Base-by-base conservation (phyloP, 2,888 invertebrate species). In the Leucophenga montana region DNA sequence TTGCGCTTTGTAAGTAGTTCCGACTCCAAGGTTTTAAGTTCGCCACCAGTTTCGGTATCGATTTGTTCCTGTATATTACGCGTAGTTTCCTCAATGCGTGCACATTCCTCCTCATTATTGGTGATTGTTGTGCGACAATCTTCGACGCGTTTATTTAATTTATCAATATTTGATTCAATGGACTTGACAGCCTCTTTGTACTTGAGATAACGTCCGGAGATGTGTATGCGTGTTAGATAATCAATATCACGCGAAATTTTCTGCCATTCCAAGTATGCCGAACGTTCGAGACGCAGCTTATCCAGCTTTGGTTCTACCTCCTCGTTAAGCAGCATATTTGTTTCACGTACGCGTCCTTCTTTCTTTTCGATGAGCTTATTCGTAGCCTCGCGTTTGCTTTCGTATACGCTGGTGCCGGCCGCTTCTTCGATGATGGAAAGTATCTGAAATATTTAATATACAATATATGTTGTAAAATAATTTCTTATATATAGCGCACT, bases 391-490 rank as follows among this genome's bases (percentile, higher is more conserved):
- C 96, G 95, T 88, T 99, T 99, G 0, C 93, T 92, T 88, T 99
- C 98, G 87, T 99, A 99, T 93, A 98, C 94, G 81, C 95, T 93
- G 0, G 99, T 99, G 1, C 99, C 99, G 0, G 98, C 98, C 8
- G 99, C 98, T 90, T 99, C 99, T 90, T 99, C 99, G 69, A 99
- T 94, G 98, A 99, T 98, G 0, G 96, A 95, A 67, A 98, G 90
- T 83, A 98, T 95, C 94, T 95, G 80, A 5, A 71, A 71, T 5
- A 39, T 1, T 39, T 5, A 39, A 39, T 39, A 39, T 5, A 39
- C n/a, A n/a, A n/a, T n/a, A n/a, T n/a, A n/a, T n/a, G n/a, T n/a
- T n/a, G n/a, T n/a, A n/a, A n/a, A n/a, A n/a, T n/a, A n/a, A n/a
- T n/a, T n/a, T n/a, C n/a, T n/a, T n/a, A n/a, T n/a, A n/a, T n/a